phyloP scores from a whole-genome alignment of 2,797 vertebrate genomes.

The Hephaestus fuliginosus region DNA sequence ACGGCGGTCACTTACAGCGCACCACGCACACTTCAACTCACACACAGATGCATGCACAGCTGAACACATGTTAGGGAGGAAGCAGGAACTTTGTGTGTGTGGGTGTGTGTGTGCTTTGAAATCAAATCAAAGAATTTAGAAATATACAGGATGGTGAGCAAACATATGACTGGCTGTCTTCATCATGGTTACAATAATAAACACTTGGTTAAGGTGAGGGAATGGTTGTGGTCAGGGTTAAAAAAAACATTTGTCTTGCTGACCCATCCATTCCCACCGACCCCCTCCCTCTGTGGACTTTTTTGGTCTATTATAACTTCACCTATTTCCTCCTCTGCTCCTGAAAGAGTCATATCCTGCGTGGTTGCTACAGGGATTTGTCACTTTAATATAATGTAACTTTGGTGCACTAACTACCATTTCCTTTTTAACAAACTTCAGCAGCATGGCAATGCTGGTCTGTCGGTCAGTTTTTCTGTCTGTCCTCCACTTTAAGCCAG shows the following conservation, averaged over 20 bases:
- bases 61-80: neutral
- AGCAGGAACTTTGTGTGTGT: neutral
- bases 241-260: neutral
- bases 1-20: neutral
- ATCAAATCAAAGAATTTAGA: neutral
- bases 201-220: neutral
- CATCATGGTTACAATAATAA: too few relatives aligned
- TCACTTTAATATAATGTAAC: too few relatives aligned
- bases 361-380: too few relatives aligned
- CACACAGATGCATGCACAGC: neutral
- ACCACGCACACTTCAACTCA: neutral
- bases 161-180: neutral
- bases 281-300: neutral
- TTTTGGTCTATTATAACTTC: neutral
- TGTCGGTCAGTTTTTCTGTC: too few relatives aligned
- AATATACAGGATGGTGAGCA: slow-evolving; percentile 4
- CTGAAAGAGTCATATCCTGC: neutral
- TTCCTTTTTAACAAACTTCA: neutral
- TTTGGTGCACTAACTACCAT: neutral
- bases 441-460: neutral
- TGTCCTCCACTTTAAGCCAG: neutral
- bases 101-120: slow-evolving; percentile 1
- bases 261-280: neutral
- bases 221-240: neutral
- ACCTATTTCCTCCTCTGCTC: neutral